Evolutionary conservation across 2,797 vertebrate species (phyloP), one percentile per base, ranked within the genome.

Genomic region (Perodicticus potto): DNA sequence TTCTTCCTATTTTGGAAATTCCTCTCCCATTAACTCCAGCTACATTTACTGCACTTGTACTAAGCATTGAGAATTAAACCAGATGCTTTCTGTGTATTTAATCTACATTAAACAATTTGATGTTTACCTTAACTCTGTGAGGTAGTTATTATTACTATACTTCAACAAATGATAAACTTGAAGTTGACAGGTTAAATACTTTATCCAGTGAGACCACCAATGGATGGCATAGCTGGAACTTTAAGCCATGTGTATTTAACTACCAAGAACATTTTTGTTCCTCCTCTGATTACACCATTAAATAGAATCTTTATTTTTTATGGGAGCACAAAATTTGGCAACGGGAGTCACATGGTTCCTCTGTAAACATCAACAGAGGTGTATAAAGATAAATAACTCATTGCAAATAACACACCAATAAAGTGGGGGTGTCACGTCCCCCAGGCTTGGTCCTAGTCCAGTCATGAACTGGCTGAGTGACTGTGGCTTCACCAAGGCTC

Each of bases 1-100:
- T 76, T 73, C 34, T 77, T 94, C 43, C 53, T 82, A 29, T 49
- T 83, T 92, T 84, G 67, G 67, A 92, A 91, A 95, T 94, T 67
- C 4, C 29, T 94, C 34, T 49, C 27, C 43, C 43, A 78, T 83
- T 82, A 78, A 86, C 57, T 74, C 27, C 25, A 92, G 17, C 11
- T 95, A 20, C 11, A 25, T 92, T 73, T 73, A 72, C 5, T 91
- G 32, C 25, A 78, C 55, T 57, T 72, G 61, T 37, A 20, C 3
- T 73, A 70, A 72, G 22, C 40, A 63, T 67, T 13, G 3, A 29
- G 53, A 92, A 74, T 89, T 76, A 91, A 72, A 55, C 20, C 14
- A 91, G 23, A 45, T 92, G 20, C 5, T 92, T 57, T 81, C 23
- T 49, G 22, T 55, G 67, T 61, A 49, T 90, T 80, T 93, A 81